Evolutionary conservation across 2,888 invertebrate genomes (phyloP).

Genomic region (Baronia brevicornis): DNA sequence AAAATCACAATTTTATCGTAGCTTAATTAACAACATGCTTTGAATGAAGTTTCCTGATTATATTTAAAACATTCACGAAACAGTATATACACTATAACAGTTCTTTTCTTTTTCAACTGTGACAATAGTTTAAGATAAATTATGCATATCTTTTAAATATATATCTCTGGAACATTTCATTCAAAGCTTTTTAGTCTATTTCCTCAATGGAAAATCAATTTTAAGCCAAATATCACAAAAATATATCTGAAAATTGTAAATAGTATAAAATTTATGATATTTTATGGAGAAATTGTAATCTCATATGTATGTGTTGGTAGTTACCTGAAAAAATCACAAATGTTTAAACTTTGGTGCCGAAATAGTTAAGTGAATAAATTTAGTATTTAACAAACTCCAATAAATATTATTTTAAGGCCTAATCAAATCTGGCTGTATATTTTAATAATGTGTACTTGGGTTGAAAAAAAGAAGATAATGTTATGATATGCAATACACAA

Average conservation of each 20-base stretch:
- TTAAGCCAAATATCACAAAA: constrained; percentile 67
- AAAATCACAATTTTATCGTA: constrained; percentile 48
- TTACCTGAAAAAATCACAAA: constrained; percentile 61
- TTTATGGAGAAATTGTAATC: constrained; percentile 47
- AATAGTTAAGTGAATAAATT: constrained; percentile 19
- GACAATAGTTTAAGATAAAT: constrained; percentile 4
- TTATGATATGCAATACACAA: too few species aligned
- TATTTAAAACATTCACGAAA: too few species aligned
- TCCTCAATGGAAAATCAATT: constrained; percentile 37
- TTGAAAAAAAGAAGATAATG: too few species aligned
- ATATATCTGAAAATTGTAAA: constrained; percentile 41
- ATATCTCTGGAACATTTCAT: constrained; percentile 28
- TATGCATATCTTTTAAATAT: constrained; percentile 2
- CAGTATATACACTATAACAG: not conserved
- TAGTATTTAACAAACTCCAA: constrained; percentile 3
- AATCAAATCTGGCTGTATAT: constrained; percentile 7
- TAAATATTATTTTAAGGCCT: constrained; percentile 11
- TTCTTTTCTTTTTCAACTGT: constrained; percentile 1
- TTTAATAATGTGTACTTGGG: too few species aligned
- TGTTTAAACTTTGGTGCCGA: constrained; percentile 45
- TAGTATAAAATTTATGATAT: constrained; percentile 28
- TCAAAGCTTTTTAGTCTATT: constrained; percentile 25
- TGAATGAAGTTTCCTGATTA: constrained; percentile 20
- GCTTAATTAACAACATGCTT: constrained; percentile 23
- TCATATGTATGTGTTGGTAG: constrained; percentile 48